phyloP scores from a whole-genome alignment of 2,113 vertebrate species.

The Sylvilagus bachmani region DNA sequence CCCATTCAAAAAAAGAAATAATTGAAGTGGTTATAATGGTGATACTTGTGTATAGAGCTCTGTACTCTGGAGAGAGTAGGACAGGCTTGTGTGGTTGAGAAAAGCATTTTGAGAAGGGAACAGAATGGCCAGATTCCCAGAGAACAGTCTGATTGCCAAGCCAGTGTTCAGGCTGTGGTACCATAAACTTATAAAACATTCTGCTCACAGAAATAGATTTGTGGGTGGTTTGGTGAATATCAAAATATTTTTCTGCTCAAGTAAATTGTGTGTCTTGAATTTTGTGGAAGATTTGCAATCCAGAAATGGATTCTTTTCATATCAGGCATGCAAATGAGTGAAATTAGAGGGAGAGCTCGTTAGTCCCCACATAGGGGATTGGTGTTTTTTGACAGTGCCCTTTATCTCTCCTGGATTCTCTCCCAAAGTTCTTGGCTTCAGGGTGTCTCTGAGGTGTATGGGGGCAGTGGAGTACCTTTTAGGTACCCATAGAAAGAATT shows the following conservation, averaged over 20 bases:
- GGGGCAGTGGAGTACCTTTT: background rate
- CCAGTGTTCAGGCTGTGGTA: background rate
- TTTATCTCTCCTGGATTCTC: background rate
- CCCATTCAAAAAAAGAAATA: background rate
- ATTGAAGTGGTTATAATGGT: background rate
- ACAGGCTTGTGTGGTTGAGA: background rate
- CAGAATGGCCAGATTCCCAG: background rate
- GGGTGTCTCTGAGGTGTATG: background rate
- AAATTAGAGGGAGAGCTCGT: constrained; percentile 24
- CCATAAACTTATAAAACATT: constrained; percentile 49
- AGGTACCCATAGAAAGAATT: background rate
- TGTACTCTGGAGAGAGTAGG: background rate
- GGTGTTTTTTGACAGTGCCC: background rate
- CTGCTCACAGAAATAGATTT: constrained; percentile 64
- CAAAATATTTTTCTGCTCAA: constrained; percentile 66
- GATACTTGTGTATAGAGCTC: background rate
- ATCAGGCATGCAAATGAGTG: constrained; percentile 12
- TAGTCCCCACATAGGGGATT: background rate
- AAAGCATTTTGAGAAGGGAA: background rate
- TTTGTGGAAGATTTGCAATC: background rate
- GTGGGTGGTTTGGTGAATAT: constrained; percentile 61
- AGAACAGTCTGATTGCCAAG: background rate
- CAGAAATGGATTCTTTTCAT: constrained; percentile 32
- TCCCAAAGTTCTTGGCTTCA: background rate
- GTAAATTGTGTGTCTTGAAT: constrained; percentile 66